These are phyloP conservation scores for Oedothorax gibbosus DNA, from an alignment of 1,140 invertebrate genomes.

Conservation along the genomic window DNA sequence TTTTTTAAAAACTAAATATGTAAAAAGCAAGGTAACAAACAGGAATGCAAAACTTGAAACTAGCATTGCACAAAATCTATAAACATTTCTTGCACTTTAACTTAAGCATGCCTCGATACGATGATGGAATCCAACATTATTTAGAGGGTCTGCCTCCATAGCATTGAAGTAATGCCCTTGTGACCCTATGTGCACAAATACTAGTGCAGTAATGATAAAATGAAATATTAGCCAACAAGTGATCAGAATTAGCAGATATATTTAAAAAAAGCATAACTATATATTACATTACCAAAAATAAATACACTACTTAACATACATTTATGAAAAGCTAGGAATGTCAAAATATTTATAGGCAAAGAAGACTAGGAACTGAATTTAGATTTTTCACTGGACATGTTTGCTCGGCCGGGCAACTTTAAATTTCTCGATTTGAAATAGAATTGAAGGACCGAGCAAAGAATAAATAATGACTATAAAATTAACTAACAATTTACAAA, in stretches of 20 bases:
- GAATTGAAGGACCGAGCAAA: neutral
- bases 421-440: neutral
- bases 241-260: neutral
- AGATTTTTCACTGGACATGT: neutral
- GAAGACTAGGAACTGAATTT: conserved; percentile 48
- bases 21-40: too few relatives aligned
- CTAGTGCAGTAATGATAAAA: neutral
- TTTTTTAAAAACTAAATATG: too few relatives aligned
- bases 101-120: too few relatives aligned
- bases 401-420: neutral
- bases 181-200: neutral
- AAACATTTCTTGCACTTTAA: too few relatives aligned
- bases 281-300: conserved; percentile 34
- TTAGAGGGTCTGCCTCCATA: too few relatives aligned
- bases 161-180: conserved; percentile 16
- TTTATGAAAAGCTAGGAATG: conserved; percentile 53
- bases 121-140: too few relatives aligned
- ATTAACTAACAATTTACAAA: conserved; percentile 26
- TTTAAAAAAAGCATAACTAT: neutral
- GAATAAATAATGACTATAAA: conserved; percentile 42
- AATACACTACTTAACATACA: conserved; percentile 50
- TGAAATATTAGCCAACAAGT: neutral
- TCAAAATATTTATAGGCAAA: conserved; percentile 27
- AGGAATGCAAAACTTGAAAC: too few relatives aligned
- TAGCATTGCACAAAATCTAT: too few relatives aligned